These are phyloP conservation scores for Paracanthobrama guichenoti DNA, from an alignment of 2,113 vertebrate species.

Conservation along the genomic window DNA sequence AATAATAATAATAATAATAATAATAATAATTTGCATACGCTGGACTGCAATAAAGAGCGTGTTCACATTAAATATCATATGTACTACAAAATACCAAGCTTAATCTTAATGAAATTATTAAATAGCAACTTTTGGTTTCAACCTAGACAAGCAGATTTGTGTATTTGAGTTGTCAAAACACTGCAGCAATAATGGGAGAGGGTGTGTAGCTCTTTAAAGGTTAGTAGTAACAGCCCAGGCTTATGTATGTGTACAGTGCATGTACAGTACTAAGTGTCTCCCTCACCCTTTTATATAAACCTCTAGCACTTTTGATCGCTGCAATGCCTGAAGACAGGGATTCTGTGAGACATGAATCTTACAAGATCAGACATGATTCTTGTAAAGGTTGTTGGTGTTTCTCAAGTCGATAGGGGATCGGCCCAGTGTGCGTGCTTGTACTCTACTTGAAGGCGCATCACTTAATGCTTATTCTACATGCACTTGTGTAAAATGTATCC, in stretches of 20 bases:
- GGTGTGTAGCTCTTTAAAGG: neutral
- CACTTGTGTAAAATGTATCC: neutral
- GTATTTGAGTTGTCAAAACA: slow-evolving; percentile 2
- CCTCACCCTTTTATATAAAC: slow-evolving; percentile 29
- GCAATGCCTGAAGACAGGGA: slow-evolving; percentile 39
- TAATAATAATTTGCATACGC: neutral
- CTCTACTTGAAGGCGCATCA: neutral
- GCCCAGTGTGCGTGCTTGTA: slow-evolving; percentile 9
- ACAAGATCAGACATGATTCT: slow-evolving; percentile 47
- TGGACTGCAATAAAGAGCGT: neutral
- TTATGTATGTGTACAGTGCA: neutral
- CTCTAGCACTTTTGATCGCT: slow-evolving; percentile 34
- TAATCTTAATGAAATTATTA: neutral
- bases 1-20: neutral
- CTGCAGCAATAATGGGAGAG: neutral
- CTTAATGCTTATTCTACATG: neutral
- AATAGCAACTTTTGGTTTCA: neutral
- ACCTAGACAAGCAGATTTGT: neutral
- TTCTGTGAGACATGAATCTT: slow-evolving; percentile 32
- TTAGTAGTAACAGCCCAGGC: neutral
- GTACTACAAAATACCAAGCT: neutral
- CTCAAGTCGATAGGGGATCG: neutral
- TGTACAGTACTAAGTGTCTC: neutral
- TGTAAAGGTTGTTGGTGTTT: slow-evolving; percentile 24
- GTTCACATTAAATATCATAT: neutral